A percentile compares a stretch with the other conserved stretches of the same genome.
Evolutionary conservation across 2,888 invertebrate genomes (phyloP).

Genomic region (Drosophila rellima): DNA sequence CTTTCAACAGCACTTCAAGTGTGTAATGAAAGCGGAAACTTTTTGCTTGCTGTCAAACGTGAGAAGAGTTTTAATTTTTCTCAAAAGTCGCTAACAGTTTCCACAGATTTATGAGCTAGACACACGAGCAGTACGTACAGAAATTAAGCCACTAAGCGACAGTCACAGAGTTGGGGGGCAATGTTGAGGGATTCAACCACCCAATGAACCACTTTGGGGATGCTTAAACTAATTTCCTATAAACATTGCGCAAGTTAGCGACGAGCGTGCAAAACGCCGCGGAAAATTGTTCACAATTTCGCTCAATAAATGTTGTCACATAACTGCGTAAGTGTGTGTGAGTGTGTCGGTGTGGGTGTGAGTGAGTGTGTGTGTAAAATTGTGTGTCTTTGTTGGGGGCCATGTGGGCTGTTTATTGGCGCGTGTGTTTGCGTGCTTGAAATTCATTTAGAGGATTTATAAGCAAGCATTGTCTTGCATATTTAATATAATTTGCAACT

Average conservation of each 20-base stretch:
- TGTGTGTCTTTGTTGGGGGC: conserved; percentile 4
- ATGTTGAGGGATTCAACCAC: neutral
- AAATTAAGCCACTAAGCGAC: conserved; percentile 65
- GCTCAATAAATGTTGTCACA: conserved; percentile 39
- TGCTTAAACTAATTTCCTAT: conserved; percentile 72
- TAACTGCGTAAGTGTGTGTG: conserved; percentile 2
- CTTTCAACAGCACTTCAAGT: conserved; percentile 53
- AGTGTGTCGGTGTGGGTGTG: conserved; percentile 3
- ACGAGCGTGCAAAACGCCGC: conserved; percentile 53
- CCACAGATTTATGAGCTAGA: conserved; percentile 65
- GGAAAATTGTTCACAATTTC: conserved; percentile 52
- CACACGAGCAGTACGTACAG: conserved; percentile 21
- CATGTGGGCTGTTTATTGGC: conserved; percentile 57
- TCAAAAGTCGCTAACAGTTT: conserved; percentile 43
- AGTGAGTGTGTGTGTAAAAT: neutral
- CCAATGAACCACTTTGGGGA: conserved; percentile 24
- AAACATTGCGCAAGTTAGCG: conserved; percentile 58
- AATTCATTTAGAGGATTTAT: conserved; percentile 82
- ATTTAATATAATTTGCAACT: conserved; percentile 79
- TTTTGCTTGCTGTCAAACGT: conserved; percentile 56
- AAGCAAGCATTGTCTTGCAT: conserved; percentile 76
- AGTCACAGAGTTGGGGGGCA: conserved; percentile 15
- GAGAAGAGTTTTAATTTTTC: conserved; percentile 61
- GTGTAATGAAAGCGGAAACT: conserved; percentile 61
- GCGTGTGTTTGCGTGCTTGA: conserved; percentile 83